A percentile compares a stretch with the other conserved stretches of the same genome.
phyloP scores from a whole-genome alignment of 2,797 vertebrate species.

The Cetoscarus ocellatus region DNA sequence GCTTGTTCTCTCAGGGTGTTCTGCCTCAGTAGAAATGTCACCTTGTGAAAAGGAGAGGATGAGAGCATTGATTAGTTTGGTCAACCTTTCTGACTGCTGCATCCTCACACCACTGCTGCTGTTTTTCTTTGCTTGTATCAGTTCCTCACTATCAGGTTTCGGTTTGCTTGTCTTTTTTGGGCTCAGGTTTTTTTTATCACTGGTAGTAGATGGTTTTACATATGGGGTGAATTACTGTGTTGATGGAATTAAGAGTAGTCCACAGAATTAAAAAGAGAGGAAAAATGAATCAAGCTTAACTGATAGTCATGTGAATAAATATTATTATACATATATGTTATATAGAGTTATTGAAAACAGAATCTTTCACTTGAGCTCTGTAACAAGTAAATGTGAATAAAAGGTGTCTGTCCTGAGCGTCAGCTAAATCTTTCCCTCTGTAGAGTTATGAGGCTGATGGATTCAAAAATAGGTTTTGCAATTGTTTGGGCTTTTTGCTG shows the following conservation, averaged over 20 bases:
- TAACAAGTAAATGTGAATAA: too few relatives aligned
- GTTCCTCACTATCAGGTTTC: background rate
- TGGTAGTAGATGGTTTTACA: background rate
- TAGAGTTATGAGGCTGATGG: too few relatives aligned
- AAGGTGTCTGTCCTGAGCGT: too few relatives aligned
- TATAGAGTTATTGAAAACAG: too few relatives aligned
- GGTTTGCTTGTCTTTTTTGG: background rate
- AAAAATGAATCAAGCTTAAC: background rate
- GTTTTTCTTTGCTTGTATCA: background rate
- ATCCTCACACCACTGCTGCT: constrained; percentile 6
- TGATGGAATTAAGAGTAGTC: background rate
- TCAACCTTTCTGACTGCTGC: constrained; percentile 2
- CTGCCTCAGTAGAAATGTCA: constrained; percentile 33
- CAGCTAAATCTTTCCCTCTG: too few relatives aligned
- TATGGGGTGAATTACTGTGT: background rate
- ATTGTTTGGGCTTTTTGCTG: too few relatives aligned
- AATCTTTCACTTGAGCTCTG: too few relatives aligned
- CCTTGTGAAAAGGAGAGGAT: constrained; percentile 31
- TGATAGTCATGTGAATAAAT: background rate
- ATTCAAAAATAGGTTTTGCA: too few relatives aligned
- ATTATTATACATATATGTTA: too few relatives aligned
- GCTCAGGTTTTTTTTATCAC: background rate
- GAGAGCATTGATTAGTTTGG: constrained; percentile 36
- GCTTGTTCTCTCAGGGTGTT: constrained; percentile 33
- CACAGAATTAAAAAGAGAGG: background rate